Evolutionary conservation across 1,140 invertebrate genomes (phyloP), one percentile per base, ranked within the genome.

Genomic region (Manduca sexta): DNA sequence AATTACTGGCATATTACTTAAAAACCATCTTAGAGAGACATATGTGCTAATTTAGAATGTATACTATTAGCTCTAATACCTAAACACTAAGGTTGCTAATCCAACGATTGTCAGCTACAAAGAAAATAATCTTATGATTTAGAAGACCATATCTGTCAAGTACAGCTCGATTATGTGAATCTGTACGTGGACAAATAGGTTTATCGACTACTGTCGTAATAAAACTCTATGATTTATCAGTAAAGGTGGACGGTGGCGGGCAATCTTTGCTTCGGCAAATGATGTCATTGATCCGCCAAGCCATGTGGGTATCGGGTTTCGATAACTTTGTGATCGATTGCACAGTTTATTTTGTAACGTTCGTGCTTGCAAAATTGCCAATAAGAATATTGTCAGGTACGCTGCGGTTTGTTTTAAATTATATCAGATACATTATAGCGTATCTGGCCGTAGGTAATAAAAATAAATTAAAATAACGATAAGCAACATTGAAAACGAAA

Each of bases 141-240:
- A 80, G 40, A 61, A 49, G 46, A 64, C 64, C 68, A 74, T 80
- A 76, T 81, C 72, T 73, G 62, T 69, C 67, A 66, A 64, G 60
- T 63, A 60, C 45, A 51, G 56, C 35, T 43, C 65, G 66, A 75
- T 74, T 77, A 75, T 79, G 69, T 77, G 67, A 65, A 74, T 67
- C 63, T 70, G 57, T 64, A 66, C 63, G 69, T 45, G 60, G 62
- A 78, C 77, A 81, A 84, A 80, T 75, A 79, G 74, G 71, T 83
- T 84, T 84, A 81, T 78, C 72, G 71, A 63, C 62, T 73, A 69
- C 65, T 72, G 68, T 70, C 60, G 62, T 63, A 58, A 69, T 80
- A 76, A 79, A 77, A 58, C 42, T 50, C 39, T 47, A 43, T 69
- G 74, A 77, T 77, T 77, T 73, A 75, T 61, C 56, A 52, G 37